These are phyloP conservation scores for Odontophorus gujanensis DNA, from an alignment of 2,113 vertebrate genomes.

Conservation along the genomic window DNA sequence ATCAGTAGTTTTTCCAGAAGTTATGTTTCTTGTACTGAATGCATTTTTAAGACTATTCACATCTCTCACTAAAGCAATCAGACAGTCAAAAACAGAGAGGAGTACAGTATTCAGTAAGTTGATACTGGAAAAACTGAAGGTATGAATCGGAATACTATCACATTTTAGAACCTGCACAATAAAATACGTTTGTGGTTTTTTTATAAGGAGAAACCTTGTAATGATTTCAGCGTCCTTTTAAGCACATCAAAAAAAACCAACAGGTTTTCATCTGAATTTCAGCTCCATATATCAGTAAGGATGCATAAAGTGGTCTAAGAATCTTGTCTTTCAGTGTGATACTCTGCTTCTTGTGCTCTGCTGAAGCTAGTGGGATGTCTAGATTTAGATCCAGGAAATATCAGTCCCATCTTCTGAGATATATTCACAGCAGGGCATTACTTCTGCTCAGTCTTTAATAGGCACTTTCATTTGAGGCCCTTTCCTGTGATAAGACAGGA, in stretches of 20 bases:
- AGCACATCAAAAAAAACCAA: not conserved
- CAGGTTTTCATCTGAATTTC: constrained; percentile 8
- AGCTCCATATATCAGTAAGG: not conserved
- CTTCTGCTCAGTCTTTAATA: constrained; percentile 37
- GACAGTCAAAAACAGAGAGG: not conserved
- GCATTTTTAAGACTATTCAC: not conserved
- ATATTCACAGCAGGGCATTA: not conserved
- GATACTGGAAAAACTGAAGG: not conserved
- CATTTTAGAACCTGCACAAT: not conserved
- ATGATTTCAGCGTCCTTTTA: constrained; percentile 29
- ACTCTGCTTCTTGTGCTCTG: not conserved
- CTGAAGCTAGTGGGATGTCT: not conserved
- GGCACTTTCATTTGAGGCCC: constrained; percentile 44
- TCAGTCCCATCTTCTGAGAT: constrained; percentile 4
- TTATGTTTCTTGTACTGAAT: not conserved
- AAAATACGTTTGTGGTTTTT: not conserved
- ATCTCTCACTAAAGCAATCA: not conserved
- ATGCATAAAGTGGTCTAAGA: not conserved
- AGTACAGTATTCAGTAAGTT: not conserved
- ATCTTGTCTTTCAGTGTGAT: not conserved
- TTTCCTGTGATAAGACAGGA: not conserved
- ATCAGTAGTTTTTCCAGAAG: not conserved
- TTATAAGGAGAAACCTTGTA: not conserved
- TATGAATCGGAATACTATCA: not conserved
- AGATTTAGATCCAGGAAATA: not conserved